Percentiles rank a stretch among this genome's conserved stretches.
Conservation (phyloP, 2,113 vertebrate species). For the Calyptommatus sinebrachiatus region DNA sequence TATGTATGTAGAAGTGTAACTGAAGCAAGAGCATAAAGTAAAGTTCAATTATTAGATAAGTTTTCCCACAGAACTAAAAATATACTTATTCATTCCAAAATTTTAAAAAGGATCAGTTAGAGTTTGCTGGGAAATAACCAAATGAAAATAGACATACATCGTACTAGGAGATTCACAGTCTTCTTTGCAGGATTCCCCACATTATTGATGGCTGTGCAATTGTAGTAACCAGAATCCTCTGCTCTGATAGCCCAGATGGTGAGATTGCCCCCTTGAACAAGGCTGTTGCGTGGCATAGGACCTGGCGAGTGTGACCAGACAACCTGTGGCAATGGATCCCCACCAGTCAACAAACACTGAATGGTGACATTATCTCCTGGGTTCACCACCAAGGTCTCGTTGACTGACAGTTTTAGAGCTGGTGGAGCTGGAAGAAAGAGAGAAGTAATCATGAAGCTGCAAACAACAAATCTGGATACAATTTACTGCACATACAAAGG, state of each 20-base stretch:
- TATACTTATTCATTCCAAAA: slow-evolving; percentile 2
- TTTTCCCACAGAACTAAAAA: slow-evolving; percentile 2
- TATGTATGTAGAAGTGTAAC: neutral
- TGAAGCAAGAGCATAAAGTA: neutral
- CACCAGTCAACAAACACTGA: slow-evolving; percentile 84
- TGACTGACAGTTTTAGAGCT: slow-evolving; percentile 78
- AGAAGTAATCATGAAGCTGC: slow-evolving; percentile 2
- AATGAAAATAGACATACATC: slow-evolving; percentile 69
- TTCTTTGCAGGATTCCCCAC: slow-evolving; percentile 96
- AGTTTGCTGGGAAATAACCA: neutral
- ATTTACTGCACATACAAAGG: neutral
- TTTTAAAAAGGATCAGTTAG: slow-evolving; percentile 4
- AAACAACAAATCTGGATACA: neutral
- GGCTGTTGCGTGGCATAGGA: slow-evolving; percentile 79
- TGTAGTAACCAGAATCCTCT: slow-evolving; percentile 89
- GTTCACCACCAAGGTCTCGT: slow-evolving; percentile 92
- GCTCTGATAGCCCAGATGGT: slow-evolving; percentile 81
- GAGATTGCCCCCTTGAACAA: slow-evolving; percentile 79
- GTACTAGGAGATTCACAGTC: slow-evolving; percentile 88
- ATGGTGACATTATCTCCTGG: slow-evolving; percentile 88
- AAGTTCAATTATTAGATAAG: neutral
- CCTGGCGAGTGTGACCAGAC: slow-evolving; percentile 87
- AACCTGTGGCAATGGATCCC: slow-evolving; percentile 85
- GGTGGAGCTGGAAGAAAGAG: slow-evolving; percentile 68
- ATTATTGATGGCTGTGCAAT: slow-evolving; percentile 93